Base-by-base conservation (phyloP, 2,888 invertebrate species). In the Macaria liturata region DNA sequence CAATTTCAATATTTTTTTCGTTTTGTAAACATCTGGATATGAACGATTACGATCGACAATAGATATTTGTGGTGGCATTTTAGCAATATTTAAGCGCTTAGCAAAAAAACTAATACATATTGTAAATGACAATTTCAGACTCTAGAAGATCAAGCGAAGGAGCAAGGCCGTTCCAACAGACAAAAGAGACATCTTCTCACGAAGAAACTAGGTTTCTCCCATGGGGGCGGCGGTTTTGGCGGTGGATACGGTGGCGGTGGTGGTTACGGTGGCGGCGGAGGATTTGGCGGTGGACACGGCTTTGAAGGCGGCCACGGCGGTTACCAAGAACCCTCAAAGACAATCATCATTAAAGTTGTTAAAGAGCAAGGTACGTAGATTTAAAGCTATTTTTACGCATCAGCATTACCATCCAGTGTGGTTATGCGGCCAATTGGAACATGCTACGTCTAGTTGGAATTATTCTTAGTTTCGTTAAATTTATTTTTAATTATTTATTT, bases 141-240 rank as follows among this genome's bases (percentile, higher is more conserved):
- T 83, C 74, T 90, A 48, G 87, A 90, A 78, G 89, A 91, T 34
- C 90, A 90, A 72, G 73, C 71, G n/a, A 69, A 66, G 46, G 39
- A 59, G 20, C 61, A 65, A 39, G 54, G 44, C n/a, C 54, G 51
- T 3, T 54, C 44, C 9, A 51, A 59, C 45, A 44, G 59, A 51
- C 82, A 88, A 62, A 88, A 85, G 63, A 80, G 90, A 3, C 79
- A 79, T 43, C 65, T 83, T 9, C 65, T 74, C 48, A 73, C 72
- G 59, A 76, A 77, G 43, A 42, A 42, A 9, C n/a, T 42, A 9
- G 73, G 73, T 4, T 68, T 74, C 3, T 64, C 66, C 37, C 75
- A 66, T 9, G 9, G 9, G 32, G 49, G 52, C 9, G 52, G 52
- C 3, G 46, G 46, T 6, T 30, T 32, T n/a, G 9, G 40, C 4